phyloP scores from a whole-genome alignment of 2,113 vertebrate genomes.

The Crotalus tigris region DNA sequence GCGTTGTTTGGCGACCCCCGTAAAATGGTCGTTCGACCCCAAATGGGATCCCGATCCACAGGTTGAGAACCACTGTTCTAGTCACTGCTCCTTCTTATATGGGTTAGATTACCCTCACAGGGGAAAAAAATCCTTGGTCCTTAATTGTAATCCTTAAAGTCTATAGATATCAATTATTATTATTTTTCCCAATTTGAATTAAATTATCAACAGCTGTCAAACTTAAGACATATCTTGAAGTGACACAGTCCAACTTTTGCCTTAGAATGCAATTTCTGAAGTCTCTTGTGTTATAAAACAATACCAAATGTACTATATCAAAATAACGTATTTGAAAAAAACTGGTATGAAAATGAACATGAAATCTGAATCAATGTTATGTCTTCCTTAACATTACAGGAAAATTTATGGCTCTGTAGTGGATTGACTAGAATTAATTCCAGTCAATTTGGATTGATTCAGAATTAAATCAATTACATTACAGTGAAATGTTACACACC shows the following conservation, averaged over 20 bases:
- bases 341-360: not conserved
- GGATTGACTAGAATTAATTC: not conserved
- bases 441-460: too few relatives aligned
- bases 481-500: not conserved
- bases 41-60: too few relatives aligned
- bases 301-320: not conserved
- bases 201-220: conserved; percentile 13
- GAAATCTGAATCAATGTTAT: not conserved
- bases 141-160: not conserved
- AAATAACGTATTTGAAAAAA: not conserved
- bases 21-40: too few relatives aligned
- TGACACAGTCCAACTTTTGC: not conserved
- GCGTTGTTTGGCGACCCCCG: too few relatives aligned
- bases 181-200: conserved; percentile 32
- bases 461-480: not conserved
- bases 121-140: not conserved
- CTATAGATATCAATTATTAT: not conserved
- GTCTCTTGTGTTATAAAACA: not conserved
- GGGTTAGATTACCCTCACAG: not conserved
- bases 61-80: too few relatives aligned
- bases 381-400: not conserved
- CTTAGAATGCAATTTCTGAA: not conserved
- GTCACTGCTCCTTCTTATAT: not conserved
- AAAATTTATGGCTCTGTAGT: not conserved
- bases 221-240: conserved; percentile 33